These are phyloP conservation scores for Diploptera punctata DNA, from an alignment of 2,888 invertebrate species.

Conservation along the genomic window DNA sequence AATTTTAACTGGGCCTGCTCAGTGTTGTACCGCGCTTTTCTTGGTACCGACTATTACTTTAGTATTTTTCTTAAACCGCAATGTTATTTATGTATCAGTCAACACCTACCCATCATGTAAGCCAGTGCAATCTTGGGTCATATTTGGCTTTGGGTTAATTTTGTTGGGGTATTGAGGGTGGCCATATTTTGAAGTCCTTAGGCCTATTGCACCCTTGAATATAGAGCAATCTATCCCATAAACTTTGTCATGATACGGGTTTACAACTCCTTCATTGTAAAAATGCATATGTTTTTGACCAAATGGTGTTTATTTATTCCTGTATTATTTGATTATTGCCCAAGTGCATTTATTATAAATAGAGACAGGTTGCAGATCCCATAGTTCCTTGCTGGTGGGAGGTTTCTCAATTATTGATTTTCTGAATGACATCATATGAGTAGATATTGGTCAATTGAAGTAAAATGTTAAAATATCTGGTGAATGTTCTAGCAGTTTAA, in stretches of 20 bases:
- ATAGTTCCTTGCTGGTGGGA: constrained; percentile 43
- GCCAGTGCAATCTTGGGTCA: constrained; percentile 9
- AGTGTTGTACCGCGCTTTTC: constrained; percentile 61
- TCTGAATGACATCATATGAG: constrained; percentile 35
- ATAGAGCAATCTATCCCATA: neutral
- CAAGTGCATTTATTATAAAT: neutral
- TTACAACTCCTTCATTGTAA: neutral
- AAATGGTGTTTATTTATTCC: neutral
- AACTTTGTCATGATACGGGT: neutral
- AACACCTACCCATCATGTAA: neutral
- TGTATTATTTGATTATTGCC: too few species aligned
- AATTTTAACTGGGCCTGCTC: constrained; percentile 90
- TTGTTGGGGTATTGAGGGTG: constrained; percentile 34
- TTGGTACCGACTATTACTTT: constrained; percentile 39
- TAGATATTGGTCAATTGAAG: constrained; percentile 1
- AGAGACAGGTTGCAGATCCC: constrained; percentile 34
- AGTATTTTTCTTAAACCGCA: constrained; percentile 36
- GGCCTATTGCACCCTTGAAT: constrained; percentile 10
- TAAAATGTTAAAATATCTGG: neutral
- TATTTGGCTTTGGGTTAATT: constrained; percentile 28
- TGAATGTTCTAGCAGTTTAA: too few species aligned
- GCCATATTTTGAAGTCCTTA: constrained; percentile 35
- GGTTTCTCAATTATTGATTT: constrained; percentile 45
- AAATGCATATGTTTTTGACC: neutral
- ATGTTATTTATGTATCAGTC: constrained; percentile 30